Conservation (phyloP, 1,140 invertebrate species). For the Papilio machaon region DNA sequence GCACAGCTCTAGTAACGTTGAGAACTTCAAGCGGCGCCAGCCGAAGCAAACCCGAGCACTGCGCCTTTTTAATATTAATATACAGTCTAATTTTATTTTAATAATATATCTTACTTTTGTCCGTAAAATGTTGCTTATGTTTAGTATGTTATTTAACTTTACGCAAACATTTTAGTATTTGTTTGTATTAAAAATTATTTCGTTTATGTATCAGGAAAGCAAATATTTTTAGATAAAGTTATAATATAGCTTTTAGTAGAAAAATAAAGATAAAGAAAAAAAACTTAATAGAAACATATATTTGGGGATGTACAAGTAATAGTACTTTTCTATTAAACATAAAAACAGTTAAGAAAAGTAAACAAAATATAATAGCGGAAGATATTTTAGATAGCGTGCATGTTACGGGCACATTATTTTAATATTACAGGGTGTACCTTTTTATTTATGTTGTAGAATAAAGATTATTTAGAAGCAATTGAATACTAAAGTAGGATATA, state of each 20-base stretch:
- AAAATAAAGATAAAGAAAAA: constrained; percentile 40
- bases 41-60: constrained; percentile 75
- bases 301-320: constrained; percentile 53
- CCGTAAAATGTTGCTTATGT: constrained; percentile 43
- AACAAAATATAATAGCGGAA: constrained; percentile 80
- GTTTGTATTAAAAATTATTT: constrained; percentile 46
- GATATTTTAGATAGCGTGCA: constrained; percentile 77
- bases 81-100: constrained; percentile 60
- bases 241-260: constrained; percentile 23
- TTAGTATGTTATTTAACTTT: constrained; percentile 1
- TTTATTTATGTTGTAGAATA: constrained; percentile 64
- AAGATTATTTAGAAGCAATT: constrained; percentile 64
- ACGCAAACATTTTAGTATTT: constrained; percentile 54
- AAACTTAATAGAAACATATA: constrained; percentile 55
- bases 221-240: constrained; percentile 42
- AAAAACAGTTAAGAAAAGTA: constrained; percentile 70
- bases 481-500: constrained; percentile 66
- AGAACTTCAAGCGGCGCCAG: constrained; percentile 71
- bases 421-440: constrained; percentile 61
- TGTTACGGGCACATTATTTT: constrained; percentile 75
- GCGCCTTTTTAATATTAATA: constrained; percentile 64
- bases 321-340: constrained; percentile 64
- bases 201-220: background rate
- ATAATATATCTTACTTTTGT: constrained; percentile 42
- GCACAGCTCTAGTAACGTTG: constrained; percentile 68